Evolutionary conservation across 2,888 invertebrate species (phyloP).

Genomic region (Margaritifera margaritifera): DNA sequence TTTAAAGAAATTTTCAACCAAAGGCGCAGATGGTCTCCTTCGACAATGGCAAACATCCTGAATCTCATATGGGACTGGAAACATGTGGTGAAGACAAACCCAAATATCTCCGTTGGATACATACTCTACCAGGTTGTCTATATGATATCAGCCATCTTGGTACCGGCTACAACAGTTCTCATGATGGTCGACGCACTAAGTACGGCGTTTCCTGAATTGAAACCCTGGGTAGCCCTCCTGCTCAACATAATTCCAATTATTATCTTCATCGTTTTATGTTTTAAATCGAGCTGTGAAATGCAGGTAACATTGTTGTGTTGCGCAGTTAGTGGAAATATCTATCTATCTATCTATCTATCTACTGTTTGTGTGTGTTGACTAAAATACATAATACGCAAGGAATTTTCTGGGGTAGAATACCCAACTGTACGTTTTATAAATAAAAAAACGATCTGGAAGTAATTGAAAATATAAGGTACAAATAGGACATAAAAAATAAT

Average conservation of each 20-base stretch:
- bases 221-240: constrained; percentile 74
- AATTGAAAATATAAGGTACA: too few species aligned
- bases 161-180: constrained; percentile 81
- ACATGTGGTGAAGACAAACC: constrained; percentile 87
- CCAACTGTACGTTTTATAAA: too few species aligned
- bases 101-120: constrained; percentile 85
- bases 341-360: too few species aligned
- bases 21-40: constrained; percentile 97
- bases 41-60: constrained; percentile 98
- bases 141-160: constrained; percentile 87
- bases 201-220: constrained; percentile 74
- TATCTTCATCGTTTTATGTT: constrained; percentile 54
- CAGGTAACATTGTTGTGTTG: constrained; percentile 79
- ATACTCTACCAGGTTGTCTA: constrained; percentile 56
- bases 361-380: too few species aligned
- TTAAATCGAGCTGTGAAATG: constrained; percentile 37
- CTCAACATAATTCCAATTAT: constrained; percentile 54
- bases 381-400: too few species aligned
- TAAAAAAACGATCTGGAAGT: too few species aligned
- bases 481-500: too few species aligned
- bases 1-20: constrained; percentile 89
- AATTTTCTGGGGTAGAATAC: too few species aligned
- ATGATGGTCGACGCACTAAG: constrained; percentile 81
- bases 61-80: constrained; percentile 78
- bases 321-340: too few species aligned